Evolutionary conservation across 1,140 invertebrate genomes (phyloP).

Genomic region (Leptinotarsa undecemlineata): DNA sequence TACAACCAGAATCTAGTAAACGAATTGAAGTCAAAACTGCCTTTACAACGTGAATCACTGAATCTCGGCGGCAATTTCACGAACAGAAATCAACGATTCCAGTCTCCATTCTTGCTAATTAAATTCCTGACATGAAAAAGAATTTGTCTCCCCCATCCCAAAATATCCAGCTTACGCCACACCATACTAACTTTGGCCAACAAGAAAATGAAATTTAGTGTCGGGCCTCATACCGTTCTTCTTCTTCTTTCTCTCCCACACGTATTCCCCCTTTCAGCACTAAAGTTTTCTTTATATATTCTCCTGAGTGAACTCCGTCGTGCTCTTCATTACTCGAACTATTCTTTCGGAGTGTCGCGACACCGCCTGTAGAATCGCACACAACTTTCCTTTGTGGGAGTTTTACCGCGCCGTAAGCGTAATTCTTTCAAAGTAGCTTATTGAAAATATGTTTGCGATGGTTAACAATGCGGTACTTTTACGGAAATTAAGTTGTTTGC

Average conservation of each 20-base stretch:
- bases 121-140: slow-evolving; percentile 23
- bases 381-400: slow-evolving; percentile 39
- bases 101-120: slow-evolving; percentile 21
- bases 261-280: slow-evolving; percentile 43
- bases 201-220: slow-evolving; percentile 50
- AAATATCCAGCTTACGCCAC: slow-evolving; percentile 33
- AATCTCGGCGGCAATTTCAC: not conserved
- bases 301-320: slow-evolving; percentile 44
- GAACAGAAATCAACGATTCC: not conserved
- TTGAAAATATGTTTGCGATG: slow-evolving; percentile 43
- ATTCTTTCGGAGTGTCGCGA: slow-evolving; percentile 45
- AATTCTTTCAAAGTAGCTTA: slow-evolving; percentile 50
- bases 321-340: slow-evolving; percentile 48
- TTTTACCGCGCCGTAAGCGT: slow-evolving; percentile 29
- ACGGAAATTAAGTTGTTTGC: not conserved
- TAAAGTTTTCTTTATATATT: slow-evolving; percentile 52
- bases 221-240: slow-evolving; percentile 38
- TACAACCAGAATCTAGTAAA: too few species aligned
- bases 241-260: slow-evolving; percentile 35
- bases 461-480: slow-evolving; percentile 4
- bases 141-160: slow-evolving; percentile 7
- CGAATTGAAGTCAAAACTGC: too few species aligned
- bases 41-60: not conserved
- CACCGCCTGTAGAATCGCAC: slow-evolving; percentile 29
- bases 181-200: slow-evolving; percentile 36